Base-by-base conservation (phyloP, 2,797 vertebrate genomes). In the Acanthopagrus latus region DNA sequence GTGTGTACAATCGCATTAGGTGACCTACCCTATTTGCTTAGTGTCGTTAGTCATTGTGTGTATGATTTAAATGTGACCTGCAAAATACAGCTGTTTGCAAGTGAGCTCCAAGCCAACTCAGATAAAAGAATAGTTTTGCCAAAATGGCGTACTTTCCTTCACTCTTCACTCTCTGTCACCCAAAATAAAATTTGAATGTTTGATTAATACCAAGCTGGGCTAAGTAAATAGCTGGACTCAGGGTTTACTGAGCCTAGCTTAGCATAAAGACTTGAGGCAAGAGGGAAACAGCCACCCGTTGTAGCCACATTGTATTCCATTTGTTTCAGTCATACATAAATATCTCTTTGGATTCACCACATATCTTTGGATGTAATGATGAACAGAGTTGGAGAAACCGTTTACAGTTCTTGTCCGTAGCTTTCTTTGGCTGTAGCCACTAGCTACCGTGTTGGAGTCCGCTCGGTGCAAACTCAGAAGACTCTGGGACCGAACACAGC, bases 1-100 rank as follows among this genome's bases (percentile, higher is more conserved):
- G 54, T 65, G 50, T 64, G 55, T 76, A 51, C 57, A 55, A 86
- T 78, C 59, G 57, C 72, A 76, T 75, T 67, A 69, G 23, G 70
- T 58, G 57, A 56, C 70, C 57, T 55, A 12, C 76, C 20, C 21
- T 70, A 55, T 59, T 44, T 65, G 50, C 47, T 77, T 64, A 52
- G 27, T 46, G 64, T 46, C 18, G 7, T 59, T 47, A 80, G 46
- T 57, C 23, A 71, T 16, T 47, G 44, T 44, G 72, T 54, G 50
- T 18, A 13, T 33, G 25, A 74, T 78, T 76, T 70, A 64, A 83
- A 63, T 46, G 60, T 70, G 17, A 63, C 47, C 52, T 78, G 52
- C 54, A 60, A 50, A 41, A 54, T 66, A 65, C 74, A 27, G 27
- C 33, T 17, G 21, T 57, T 46, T 2, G 38, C 21, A 67, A 78